These are phyloP conservation scores for Acanthurus lineatus DNA, from an alignment of 2,797 vertebrate species.

Conservation along the genomic window DNA sequence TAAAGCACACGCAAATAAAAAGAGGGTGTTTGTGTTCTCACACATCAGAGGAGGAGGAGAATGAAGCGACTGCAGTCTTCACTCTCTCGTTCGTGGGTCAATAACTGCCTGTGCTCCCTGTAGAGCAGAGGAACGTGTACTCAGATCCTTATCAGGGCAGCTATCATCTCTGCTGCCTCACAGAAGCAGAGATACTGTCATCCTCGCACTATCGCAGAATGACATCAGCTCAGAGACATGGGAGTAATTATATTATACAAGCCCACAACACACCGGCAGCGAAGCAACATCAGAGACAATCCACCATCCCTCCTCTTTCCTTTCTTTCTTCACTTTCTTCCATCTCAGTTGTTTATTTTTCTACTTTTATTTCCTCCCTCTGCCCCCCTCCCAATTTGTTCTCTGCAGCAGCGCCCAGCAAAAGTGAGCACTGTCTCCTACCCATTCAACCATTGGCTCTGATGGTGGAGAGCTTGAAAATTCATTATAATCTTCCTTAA, in stretches of 20 bases:
- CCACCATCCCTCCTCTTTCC: conserved; percentile 21
- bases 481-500: conserved; percentile 80
- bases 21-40: conserved; percentile 50
- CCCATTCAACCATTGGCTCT: conserved; percentile 74
- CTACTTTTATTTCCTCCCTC: conserved; percentile 26
- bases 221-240: conserved; percentile 84
- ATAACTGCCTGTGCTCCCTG: conserved; percentile 82
- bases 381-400: conserved; percentile 16
- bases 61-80: conserved; percentile 63
- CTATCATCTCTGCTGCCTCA: conserved; percentile 78
- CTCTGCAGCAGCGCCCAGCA: conserved; percentile 34
- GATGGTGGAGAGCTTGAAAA: conserved; percentile 77
- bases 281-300: conserved; percentile 79
- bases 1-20: conserved; percentile 47
- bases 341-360: conserved; percentile 11
- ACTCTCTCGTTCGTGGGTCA: conserved; percentile 80
- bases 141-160: conserved; percentile 88
- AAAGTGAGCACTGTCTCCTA: conserved; percentile 53
- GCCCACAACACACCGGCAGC: conserved; percentile 81
- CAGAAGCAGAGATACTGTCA: conserved; percentile 79
- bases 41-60: conserved; percentile 57
- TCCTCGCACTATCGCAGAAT: conserved; percentile 80
- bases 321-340: conserved; percentile 28
- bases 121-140: conserved; percentile 82
- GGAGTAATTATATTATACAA: conserved; percentile 86